Percentiles rank a stretch among this genome's conserved stretches.
These are phyloP conservation scores for Apogon talboti DNA, from an alignment of 2,797 vertebrate genomes.

Conservation along the genomic window DNA sequence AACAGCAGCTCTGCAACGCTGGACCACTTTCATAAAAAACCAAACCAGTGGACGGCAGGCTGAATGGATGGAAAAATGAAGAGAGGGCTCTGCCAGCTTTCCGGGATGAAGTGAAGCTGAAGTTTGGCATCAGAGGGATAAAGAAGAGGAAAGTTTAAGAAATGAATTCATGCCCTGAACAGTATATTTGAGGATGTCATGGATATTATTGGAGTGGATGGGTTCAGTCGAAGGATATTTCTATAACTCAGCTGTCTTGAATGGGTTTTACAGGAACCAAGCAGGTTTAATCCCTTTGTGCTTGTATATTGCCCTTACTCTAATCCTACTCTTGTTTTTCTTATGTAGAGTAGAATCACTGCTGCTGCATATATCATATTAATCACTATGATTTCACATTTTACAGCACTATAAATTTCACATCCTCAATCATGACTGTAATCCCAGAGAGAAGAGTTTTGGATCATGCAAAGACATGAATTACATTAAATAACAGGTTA, in stretches of 20 bases:
- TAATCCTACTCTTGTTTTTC: slow-evolving; percentile 35
- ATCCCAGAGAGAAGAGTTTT: slow-evolving; percentile 3
- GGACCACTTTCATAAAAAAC: slow-evolving; percentile 64
- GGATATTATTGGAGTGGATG: slow-evolving; percentile 31
- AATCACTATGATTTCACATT: slow-evolving; percentile 30
- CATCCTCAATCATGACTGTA: slow-evolving; percentile 6
- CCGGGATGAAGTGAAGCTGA: slow-evolving; percentile 50
- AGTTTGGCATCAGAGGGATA: slow-evolving; percentile 57
- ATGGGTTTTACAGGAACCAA: slow-evolving; percentile 49
- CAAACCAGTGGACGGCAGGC: slow-evolving; percentile 63
- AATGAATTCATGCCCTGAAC: slow-evolving; percentile 44
- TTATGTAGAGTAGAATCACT: slow-evolving; percentile 10
- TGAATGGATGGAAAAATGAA: slow-evolving; percentile 70
- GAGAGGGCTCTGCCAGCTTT: slow-evolving; percentile 56
- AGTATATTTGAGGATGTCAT: slow-evolving; percentile 43
- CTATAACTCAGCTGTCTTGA: slow-evolving; percentile 27
- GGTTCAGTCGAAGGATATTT: slow-evolving; percentile 52
- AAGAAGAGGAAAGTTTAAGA: slow-evolving; percentile 63
- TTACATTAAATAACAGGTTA: slow-evolving; percentile 22
- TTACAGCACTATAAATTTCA: slow-evolving; percentile 1
- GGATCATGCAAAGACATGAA: slow-evolving; percentile 28
- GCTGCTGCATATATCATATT: slow-evolving; percentile 12
- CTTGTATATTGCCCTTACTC: slow-evolving; percentile 19
- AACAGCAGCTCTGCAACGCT: slow-evolving; percentile 47
- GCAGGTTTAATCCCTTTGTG: slow-evolving; percentile 13